Conservation (phyloP, 2,797 vertebrate genomes). For the Anabas testudineus region DNA sequence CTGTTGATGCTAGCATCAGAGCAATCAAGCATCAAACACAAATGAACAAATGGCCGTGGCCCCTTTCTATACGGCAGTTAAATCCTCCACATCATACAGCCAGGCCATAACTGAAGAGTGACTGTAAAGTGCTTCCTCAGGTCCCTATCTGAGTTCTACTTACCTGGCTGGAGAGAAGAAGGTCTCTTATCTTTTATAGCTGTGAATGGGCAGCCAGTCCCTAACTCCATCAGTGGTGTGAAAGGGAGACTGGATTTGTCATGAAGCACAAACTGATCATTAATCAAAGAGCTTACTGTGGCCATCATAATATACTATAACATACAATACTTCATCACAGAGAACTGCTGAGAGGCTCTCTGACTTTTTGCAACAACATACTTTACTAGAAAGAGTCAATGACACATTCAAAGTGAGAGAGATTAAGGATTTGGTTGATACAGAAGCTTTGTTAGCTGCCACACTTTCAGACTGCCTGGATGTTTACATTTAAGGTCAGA, state of each 20-base stretch:
- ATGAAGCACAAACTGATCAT: conserved; percentile 24
- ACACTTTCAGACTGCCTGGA: not conserved
- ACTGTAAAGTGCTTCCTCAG: conserved; percentile 45
- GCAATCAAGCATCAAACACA: conserved; percentile 61
- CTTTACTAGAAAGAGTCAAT: not conserved
- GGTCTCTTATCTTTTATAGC: conserved; percentile 26
- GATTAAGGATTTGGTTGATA: not conserved
- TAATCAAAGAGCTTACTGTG: conserved; percentile 41
- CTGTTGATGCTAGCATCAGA: conserved; percentile 63
- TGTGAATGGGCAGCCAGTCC: conserved; percentile 21
- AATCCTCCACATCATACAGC: conserved; percentile 37
- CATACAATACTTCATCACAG: conserved; percentile 1
- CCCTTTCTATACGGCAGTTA: not conserved
- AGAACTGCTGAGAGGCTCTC: conserved; percentile 1
- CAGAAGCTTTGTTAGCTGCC: not conserved
- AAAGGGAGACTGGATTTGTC: conserved; percentile 20
- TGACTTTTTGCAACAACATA: not conserved
- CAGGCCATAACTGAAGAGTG: conserved; percentile 30
- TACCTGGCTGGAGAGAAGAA: conserved; percentile 35
- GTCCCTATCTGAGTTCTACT: conserved; percentile 31
- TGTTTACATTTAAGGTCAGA: conserved; percentile 65
- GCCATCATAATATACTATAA: not conserved
- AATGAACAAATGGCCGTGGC: conserved; percentile 38
- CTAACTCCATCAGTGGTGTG: conserved; percentile 25
- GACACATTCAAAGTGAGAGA: not conserved